phyloP scores from a whole-genome alignment of 2,113 vertebrate species.

The Elgaria multicarinata region DNA sequence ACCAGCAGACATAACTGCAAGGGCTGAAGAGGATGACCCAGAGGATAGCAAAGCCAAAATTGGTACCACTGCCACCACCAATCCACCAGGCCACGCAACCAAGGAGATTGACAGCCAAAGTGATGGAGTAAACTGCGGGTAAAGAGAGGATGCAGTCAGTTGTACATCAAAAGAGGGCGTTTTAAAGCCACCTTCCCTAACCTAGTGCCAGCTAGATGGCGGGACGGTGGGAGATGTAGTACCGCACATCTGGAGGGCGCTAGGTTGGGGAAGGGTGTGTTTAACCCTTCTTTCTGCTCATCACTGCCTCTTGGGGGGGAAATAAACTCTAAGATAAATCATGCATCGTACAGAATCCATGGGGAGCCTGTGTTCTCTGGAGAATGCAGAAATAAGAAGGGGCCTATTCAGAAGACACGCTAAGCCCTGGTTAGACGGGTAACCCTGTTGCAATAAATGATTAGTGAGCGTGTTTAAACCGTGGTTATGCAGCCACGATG shows the following conservation, averaged over 20 bases:
- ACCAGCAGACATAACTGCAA: constrained; percentile 93
- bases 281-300: neutral
- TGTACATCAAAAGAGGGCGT: neutral
- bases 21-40: constrained; percentile 94
- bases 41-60: constrained; percentile 90
- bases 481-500: too few relatives aligned
- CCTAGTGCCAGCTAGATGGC: neutral
- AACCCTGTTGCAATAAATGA: too few relatives aligned
- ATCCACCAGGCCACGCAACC: constrained; percentile 96
- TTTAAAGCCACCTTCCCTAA: neutral
- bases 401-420: too few relatives aligned
- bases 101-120: constrained; percentile 85
- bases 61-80: constrained; percentile 77
- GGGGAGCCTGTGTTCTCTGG: too few relatives aligned
- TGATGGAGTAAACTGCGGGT: constrained; percentile 87
- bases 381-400: too few relatives aligned
- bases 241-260: neutral
- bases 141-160: neutral
- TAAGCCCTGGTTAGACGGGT: too few relatives aligned
- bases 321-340: neutral
- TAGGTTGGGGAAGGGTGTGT: neutral
- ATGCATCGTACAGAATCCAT: too few relatives aligned
- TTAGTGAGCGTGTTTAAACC: too few relatives aligned
- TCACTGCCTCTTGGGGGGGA: too few relatives aligned
- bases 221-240: too few relatives aligned